Evolutionary conservation across 2,113 vertebrate genomes (phyloP), one percentile per base, ranked within the genome.

Genomic region (Morone saxatilis): DNA sequence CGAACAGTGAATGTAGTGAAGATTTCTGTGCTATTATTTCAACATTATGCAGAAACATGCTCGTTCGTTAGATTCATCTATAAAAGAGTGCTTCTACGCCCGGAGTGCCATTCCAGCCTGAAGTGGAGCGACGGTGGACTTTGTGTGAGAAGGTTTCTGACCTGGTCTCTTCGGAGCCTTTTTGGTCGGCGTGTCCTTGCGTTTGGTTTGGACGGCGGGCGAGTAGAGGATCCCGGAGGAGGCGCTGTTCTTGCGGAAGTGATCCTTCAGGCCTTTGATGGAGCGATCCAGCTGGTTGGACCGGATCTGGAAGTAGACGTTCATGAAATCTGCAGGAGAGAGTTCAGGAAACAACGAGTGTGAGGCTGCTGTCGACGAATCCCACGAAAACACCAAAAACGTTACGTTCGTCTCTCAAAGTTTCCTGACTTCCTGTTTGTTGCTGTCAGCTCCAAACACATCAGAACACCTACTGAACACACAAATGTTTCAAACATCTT

Each of bases 101-200:
- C 7, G 8, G 22, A 65, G 5, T 20, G 86, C 1, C 36, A 65
- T 60, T 10, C 38, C 3, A 50, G 45, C 20, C 54, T 68, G 4
- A 20, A 56, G 50, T 5, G 56, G 11, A 12, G 8, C 0, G 48
- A 57, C 0, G 17, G 10, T 11, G 47, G 22, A 13, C 8, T 65
- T 1, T 12, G 40, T n/a, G 1, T 47, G 25, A 13, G 5, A 9
- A n/a, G 14, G 43, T 6, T n/a, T 75, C 81, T 87, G 92, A 99
- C 98, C 98, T 93, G 98, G 97, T 86, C 98, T 95, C 94, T 98
- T 99, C 63, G 96, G 84, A 0, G 96, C 96, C 82, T 98, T 99
- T 90, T 99, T 99, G 86, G 98, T 99, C 68, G 98, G 98, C 0
- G 98, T 99, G 90, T 99, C 98, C 83, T 99, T 99, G 94, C 98